Evolutionary conservation across 2,797 vertebrate species (phyloP).

Genomic region (Peromyscus attwateri): DNA sequence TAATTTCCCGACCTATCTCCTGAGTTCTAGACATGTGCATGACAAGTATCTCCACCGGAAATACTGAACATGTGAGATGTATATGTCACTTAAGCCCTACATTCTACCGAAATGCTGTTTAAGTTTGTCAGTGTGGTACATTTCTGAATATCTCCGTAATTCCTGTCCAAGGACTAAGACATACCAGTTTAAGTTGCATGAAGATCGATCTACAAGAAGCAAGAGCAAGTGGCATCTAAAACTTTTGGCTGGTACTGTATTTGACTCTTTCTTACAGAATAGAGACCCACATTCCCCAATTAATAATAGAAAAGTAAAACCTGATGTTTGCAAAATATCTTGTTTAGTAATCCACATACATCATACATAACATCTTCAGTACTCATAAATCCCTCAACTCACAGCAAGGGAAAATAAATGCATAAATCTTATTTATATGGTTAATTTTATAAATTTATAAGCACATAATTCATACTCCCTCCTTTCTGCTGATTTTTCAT

Average conservation of each 20-base stretch:
- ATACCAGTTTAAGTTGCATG: constrained; percentile 45
- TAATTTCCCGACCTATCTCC: neutral
- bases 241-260: constrained; percentile 19
- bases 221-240: constrained; percentile 51
- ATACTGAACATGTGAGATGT: neutral
- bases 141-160: constrained; percentile 34
- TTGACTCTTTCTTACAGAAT: constrained; percentile 52
- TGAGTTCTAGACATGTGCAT: neutral
- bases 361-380: neutral
- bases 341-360: neutral
- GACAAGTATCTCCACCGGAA: constrained; percentile 5
- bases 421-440: neutral
- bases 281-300: constrained; percentile 5
- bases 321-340: constrained; percentile 41
- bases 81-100: neutral
- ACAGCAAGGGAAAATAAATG: neutral
- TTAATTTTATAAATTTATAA: neutral
- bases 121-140: neutral
- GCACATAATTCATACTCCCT: neutral
- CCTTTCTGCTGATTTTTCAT: neutral
- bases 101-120: neutral
- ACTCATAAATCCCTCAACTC: neutral
- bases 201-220: constrained; percentile 52
- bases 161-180: neutral
- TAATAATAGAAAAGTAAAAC: constrained; percentile 66